phyloP scores from a whole-genome alignment of 2,888 invertebrate genomes.

The Calliphora vomitoria region DNA sequence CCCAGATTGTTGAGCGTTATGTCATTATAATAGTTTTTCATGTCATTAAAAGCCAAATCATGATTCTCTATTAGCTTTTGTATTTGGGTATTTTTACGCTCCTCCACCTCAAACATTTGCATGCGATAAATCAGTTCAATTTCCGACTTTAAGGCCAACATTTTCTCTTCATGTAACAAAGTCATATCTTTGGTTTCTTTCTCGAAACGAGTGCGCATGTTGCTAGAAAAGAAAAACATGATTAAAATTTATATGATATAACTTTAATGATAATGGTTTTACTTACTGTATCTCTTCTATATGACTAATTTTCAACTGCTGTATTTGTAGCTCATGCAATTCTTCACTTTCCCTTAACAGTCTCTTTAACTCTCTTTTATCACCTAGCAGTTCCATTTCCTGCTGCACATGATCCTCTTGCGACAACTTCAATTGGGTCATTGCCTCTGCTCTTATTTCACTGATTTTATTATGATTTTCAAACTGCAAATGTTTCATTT shows the following conservation, averaged over 20 bases:
- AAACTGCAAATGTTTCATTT: conserved; percentile 96
- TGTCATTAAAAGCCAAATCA: conserved; percentile 93
- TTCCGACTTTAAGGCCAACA: conserved; percentile 89
- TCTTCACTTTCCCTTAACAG: conserved; percentile 86
- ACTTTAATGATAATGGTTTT: background rate
- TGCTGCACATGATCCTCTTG: conserved; percentile 92
- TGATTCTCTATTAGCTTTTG: conserved; percentile 92
- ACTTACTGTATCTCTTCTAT: conserved; percentile 81
- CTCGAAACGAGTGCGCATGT: conserved; percentile 87
- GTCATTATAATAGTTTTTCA: conserved; percentile 98
- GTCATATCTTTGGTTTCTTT: conserved; percentile 88
- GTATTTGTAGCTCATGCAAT: conserved; percentile 82
- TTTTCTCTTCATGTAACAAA: conserved; percentile 86
- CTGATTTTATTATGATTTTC: conserved; percentile 95
- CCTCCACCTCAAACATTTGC: conserved; percentile 95
- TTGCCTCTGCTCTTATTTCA: conserved; percentile 92
- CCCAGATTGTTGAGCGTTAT: conserved; percentile 97
- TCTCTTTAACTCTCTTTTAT: conserved; percentile 86
- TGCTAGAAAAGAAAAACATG: conserved; percentile 30
- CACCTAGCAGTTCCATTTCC: conserved; percentile 89
- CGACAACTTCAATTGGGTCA: conserved; percentile 92
- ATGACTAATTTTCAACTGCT: conserved; percentile 82
- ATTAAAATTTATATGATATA: background rate
- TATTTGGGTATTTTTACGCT: conserved; percentile 95
- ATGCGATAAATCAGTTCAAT: conserved; percentile 90